Evolutionary conservation across 2,888 invertebrate species (phyloP).

Genomic region (Temnothorax rugatulus): DNA sequence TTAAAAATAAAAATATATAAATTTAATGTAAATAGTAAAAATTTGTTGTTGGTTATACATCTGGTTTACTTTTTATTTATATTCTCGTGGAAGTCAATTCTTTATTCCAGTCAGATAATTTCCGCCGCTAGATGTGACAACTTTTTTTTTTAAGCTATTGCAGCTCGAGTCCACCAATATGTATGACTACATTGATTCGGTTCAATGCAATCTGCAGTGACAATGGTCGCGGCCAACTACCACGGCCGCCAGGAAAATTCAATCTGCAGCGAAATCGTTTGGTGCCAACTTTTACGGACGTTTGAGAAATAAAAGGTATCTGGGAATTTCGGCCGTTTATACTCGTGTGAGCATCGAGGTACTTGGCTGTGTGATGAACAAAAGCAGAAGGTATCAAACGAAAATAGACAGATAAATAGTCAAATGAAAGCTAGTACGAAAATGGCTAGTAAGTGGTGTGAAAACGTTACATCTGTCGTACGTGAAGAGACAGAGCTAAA

Average conservation of each 20-base stretch:
- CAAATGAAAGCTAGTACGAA: slow-evolving; percentile 1
- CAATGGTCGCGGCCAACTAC: slow-evolving; percentile 58
- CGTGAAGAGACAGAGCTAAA: not conserved
- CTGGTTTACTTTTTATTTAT: not conserved
- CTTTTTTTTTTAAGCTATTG: slow-evolving; percentile 17
- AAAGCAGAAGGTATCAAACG: slow-evolving; percentile 7
- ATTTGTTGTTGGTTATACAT: not conserved
- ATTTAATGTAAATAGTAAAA: not conserved
- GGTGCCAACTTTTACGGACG: slow-evolving; percentile 64
- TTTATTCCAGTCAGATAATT: slow-evolving; percentile 25
- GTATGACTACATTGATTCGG: slow-evolving; percentile 55
- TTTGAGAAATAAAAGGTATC: slow-evolving; percentile 47
- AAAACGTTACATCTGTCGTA: not conserved
- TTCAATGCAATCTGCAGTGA: slow-evolving; percentile 60
- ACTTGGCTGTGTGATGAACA: slow-evolving; percentile 33
- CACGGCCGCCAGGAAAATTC: slow-evolving; percentile 57
- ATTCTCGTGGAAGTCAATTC: not conserved
- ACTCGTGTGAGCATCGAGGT: slow-evolving; percentile 22
- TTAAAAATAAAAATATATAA: slow-evolving; percentile 1
- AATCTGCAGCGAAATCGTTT: slow-evolving; percentile 70
- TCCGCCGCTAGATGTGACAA: not conserved
- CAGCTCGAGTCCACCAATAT: slow-evolving; percentile 5
- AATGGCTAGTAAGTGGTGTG: no score
- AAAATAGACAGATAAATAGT: slow-evolving; percentile 36
- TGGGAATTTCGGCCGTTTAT: slow-evolving; percentile 40